Evolutionary conservation across 2,888 invertebrate genomes (phyloP).

Genomic region (Watsonalla cultraria): DNA sequence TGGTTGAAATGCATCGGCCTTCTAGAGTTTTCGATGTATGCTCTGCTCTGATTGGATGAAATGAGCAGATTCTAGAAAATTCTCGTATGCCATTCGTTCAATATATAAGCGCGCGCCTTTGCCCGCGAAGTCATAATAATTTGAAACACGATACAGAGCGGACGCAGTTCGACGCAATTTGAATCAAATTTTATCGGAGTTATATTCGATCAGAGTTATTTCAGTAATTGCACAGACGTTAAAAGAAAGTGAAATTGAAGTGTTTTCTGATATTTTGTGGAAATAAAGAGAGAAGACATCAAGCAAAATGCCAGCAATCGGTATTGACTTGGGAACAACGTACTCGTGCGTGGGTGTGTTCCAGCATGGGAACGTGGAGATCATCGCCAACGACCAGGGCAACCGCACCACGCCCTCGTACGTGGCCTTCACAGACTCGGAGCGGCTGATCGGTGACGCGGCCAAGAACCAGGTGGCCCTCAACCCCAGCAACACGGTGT

Average conservation of each 20-base stretch:
- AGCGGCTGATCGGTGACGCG: slow-evolving; percentile 83
- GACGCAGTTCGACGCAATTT: background rate
- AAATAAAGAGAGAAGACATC: background rate
- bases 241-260: background rate
- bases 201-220: background rate
- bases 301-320: slow-evolving; percentile 65
- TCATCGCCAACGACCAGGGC: slow-evolving; percentile 83
- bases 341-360: slow-evolving; percentile 77
- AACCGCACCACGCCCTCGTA: slow-evolving; percentile 86
- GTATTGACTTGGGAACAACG: slow-evolving; percentile 78
- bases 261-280: background rate
- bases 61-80: background rate
- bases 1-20: background rate
- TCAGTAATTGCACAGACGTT: too few species aligned
- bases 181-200: background rate
- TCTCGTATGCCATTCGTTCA: background rate
- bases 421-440: slow-evolving; percentile 85
- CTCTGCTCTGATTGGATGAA: background rate
- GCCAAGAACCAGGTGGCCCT: slow-evolving; percentile 85
- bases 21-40: background rate
- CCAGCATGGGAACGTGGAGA: slow-evolving; percentile 85
- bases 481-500: slow-evolving; percentile 86
- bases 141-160: background rate
- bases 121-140: background rate
- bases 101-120: background rate